Conservation (phyloP, 2,797 vertebrate genomes). For the Crocidura indochinensis region DNA sequence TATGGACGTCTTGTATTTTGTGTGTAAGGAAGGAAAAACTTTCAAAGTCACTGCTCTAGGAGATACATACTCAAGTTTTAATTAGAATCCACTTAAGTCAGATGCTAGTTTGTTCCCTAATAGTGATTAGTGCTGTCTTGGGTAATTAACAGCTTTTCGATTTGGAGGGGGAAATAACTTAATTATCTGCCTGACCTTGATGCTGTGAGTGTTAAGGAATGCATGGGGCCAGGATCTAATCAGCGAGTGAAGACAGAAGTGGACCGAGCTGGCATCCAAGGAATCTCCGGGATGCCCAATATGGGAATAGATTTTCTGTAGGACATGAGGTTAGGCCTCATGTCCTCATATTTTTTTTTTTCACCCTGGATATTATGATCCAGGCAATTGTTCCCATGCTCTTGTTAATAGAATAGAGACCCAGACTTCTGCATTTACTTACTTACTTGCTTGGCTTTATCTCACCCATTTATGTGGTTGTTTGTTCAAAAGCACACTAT, state of each 20-base stretch:
- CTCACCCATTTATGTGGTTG: neutral
- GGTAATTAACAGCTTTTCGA: constrained; percentile 77
- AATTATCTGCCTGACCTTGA: constrained; percentile 78
- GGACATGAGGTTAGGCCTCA: neutral
- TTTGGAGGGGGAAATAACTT: constrained; percentile 67
- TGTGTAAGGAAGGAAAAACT: constrained; percentile 24
- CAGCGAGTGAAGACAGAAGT: neutral
- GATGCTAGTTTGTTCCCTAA: constrained; percentile 70
- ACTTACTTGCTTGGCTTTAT: neutral
- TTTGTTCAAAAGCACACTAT: neutral
- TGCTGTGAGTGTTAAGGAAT: constrained; percentile 39
- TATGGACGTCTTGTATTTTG: neutral
- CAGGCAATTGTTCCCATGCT: neutral
- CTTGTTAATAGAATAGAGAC: neutral
- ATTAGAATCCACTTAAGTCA: constrained; percentile 77
- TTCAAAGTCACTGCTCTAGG: constrained; percentile 75
- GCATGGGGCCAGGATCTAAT: neutral
- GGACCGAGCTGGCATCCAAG: neutral
- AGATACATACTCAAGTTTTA: constrained; percentile 75
- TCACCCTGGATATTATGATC: neutral
- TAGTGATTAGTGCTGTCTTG: constrained; percentile 74
- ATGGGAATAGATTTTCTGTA: neutral
- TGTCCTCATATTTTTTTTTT: neutral
- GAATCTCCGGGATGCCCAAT: neutral
- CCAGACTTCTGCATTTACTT: neutral